Percentiles rank a stretch among this genome's conserved stretches.
phyloP scores from a whole-genome alignment of 2,797 vertebrate species.

The Pantherophis alleghaniensis region DNA sequence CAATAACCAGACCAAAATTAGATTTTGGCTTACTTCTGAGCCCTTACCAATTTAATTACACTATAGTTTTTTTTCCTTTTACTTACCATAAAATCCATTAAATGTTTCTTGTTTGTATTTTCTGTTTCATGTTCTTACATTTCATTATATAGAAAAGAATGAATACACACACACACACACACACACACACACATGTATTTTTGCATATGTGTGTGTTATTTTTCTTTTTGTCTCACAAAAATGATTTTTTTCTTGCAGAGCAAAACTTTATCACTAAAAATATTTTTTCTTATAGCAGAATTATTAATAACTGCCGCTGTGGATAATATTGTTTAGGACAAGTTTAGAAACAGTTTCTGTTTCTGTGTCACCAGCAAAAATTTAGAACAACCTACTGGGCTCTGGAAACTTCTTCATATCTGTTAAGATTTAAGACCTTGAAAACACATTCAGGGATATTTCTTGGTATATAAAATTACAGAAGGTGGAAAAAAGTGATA shows the following conservation, averaged over 20 bases:
- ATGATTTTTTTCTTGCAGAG: background rate
- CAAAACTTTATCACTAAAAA: background rate
- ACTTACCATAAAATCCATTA: background rate
- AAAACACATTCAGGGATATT: slow-evolving; percentile 29
- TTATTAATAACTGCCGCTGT: background rate
- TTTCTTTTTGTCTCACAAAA: background rate
- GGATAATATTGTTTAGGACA: background rate
- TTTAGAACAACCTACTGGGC: background rate
- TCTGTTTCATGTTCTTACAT: background rate
- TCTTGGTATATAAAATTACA: slow-evolving; percentile 33
- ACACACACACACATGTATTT: background rate
- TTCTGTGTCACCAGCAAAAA: background rate
- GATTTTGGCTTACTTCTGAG: background rate
- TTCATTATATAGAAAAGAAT: background rate
- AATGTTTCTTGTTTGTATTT: background rate
- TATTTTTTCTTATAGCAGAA: background rate
- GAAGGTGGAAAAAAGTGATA: background rate
- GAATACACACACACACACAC: background rate
- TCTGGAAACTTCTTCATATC: background rate
- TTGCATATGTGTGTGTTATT: background rate
- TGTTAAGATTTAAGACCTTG: background rate
- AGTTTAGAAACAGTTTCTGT: background rate
- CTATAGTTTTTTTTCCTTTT: background rate
- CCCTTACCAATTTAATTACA: background rate
- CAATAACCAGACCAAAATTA: background rate